A percentile compares a stretch with the other conserved stretches of the same genome.
Evolutionary conservation across 2,113 vertebrate species (phyloP).

Genomic region (Hemichromis elongatus): DNA sequence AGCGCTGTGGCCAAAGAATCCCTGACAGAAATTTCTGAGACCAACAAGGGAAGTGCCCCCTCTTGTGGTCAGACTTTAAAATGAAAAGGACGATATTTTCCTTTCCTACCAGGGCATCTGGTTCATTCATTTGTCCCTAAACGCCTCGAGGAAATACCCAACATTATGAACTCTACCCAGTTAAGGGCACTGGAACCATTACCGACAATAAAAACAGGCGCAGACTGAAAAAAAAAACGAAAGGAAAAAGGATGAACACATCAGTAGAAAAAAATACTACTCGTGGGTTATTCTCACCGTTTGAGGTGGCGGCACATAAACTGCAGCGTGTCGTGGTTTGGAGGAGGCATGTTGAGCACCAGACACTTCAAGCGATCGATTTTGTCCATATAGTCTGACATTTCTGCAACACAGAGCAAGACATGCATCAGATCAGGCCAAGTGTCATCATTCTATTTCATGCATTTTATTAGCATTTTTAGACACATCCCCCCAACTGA

Average conservation of each 20-base stretch:
- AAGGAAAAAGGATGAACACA: not conserved
- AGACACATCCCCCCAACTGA: not conserved
- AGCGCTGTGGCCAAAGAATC: constrained; percentile 30
- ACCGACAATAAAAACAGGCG: not conserved
- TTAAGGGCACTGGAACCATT: not conserved
- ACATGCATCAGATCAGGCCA: not conserved
- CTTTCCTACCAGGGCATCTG: not conserved
- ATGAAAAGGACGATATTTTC: not conserved
- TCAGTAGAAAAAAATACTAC: not conserved
- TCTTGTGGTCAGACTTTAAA: constrained; percentile 50
- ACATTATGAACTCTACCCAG: not conserved
- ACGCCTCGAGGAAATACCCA: not conserved
- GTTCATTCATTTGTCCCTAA: not conserved
- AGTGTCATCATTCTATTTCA: not conserved
- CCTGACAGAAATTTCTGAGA: not conserved
- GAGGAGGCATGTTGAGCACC: constrained; percentile 75
- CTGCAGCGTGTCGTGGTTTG: constrained; percentile 80
- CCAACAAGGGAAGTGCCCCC: constrained; percentile 39
- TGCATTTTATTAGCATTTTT: not conserved
- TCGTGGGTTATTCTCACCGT: constrained; percentile 68
- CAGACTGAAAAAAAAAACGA: not conserved
- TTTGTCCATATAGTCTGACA: constrained; percentile 74
- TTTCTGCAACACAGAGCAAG: constrained; percentile 66
- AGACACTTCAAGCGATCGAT: constrained; percentile 77
- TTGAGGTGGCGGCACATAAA: constrained; percentile 82